Evolutionary conservation across 2,113 vertebrate genomes (phyloP).

Genomic region (Xiphophorus maculatus): DNA sequence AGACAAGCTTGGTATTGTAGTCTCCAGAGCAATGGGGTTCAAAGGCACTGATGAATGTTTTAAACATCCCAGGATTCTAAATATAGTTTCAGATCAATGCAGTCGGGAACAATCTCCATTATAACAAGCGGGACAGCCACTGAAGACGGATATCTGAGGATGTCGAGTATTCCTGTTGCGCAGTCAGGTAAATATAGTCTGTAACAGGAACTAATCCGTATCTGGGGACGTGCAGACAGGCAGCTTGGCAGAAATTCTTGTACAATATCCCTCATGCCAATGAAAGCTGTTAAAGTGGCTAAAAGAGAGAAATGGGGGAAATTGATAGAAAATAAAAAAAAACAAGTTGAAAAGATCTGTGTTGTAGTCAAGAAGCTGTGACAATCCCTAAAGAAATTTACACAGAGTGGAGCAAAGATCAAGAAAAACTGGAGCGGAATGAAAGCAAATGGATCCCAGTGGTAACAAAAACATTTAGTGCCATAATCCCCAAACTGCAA

Average conservation of each 20-base stretch:
- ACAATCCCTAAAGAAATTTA: neutral
- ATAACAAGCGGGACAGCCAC: constrained; percentile 27
- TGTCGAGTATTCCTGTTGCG: constrained; percentile 43
- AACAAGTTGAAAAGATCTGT: neutral
- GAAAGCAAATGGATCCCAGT: neutral
- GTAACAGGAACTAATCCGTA: constrained; percentile 23
- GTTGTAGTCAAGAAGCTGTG: neutral
- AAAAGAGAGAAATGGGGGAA: constrained; percentile 1
- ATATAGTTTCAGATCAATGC: constrained; percentile 71
- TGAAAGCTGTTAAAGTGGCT: constrained; percentile 27
- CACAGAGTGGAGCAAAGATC: neutral
- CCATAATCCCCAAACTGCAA: neutral
- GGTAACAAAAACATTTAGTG: neutral
- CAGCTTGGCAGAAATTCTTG: constrained; percentile 31
- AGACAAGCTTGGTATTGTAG: constrained; percentile 13
- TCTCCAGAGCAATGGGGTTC: constrained; percentile 30
- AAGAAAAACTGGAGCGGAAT: neutral
- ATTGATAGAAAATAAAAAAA: constrained; percentile 3
- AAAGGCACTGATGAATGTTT: constrained; percentile 56
- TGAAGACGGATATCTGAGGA: constrained; percentile 46
- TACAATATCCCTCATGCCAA: constrained; percentile 27
- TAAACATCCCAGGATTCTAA: constrained; percentile 50
- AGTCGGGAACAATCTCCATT: constrained; percentile 57
- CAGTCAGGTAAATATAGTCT: constrained; percentile 56
- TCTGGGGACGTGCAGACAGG: constrained; percentile 25